Evolutionary conservation across 2,888 invertebrate species (phyloP), one percentile per base, ranked within the genome.

Genomic region (Odontocolon sp.): DNA sequence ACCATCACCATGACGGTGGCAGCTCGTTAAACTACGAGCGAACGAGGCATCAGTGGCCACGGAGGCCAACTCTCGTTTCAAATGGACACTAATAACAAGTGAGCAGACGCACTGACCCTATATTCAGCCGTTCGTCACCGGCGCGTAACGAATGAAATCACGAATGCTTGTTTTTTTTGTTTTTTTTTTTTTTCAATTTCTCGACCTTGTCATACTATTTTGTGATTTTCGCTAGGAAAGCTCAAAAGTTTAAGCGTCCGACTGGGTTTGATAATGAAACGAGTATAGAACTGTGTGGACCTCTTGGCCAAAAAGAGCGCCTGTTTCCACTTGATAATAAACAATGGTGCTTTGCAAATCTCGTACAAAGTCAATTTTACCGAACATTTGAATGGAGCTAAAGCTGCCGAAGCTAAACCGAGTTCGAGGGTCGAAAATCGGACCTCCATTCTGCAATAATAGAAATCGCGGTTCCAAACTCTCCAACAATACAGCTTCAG

Each of bases 101-200:
- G 21, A 9, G 3, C 40, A 21, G 40, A 38, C 23, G 63, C 61
- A 61, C n/a, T 63, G 68, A 68, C 54, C 38, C 52, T 23, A 28
- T 42, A 18, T 31, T 33, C 23, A 47, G 63, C 47, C 54, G 68
- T 68, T 74, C 61, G 68, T 74, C 61, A 63, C 74, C 68, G 47
- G 38, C 40, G 68, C 68, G 63, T 74, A 74, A 74, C 68, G 63
- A 74, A 74, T 74, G 26, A 38, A 68, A 74, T 74, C 42, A 68
- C 68, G 68, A 56, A 23, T 54, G 56, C 38, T 74, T 74, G 74
- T 74, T 63, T 38, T 63, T 63, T 56, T 61, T 31, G 45, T 45
- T 23, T 31, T 38, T 59, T 61, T 57, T 23, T 56, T 64, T 70
- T 28, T 33, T 38, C 14, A 21, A 18, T 14, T 38, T 28, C 21